Evolutionary conservation across 2,888 invertebrate species (phyloP).

Genomic region (Tenthredo scrophulariae): DNA sequence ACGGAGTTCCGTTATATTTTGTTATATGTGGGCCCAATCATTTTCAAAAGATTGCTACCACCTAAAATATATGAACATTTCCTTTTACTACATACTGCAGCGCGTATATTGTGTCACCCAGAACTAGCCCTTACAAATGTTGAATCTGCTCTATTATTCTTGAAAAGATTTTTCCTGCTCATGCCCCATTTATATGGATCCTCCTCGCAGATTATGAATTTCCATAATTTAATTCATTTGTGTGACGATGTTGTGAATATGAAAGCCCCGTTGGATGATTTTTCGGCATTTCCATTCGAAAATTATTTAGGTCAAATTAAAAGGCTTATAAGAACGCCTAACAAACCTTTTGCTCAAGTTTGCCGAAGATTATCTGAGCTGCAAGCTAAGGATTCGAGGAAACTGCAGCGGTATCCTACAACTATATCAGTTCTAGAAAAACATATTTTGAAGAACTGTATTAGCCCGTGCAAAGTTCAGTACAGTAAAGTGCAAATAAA

Average conservation of each 20-base stretch:
- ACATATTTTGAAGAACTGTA: neutral
- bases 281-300: slow-evolving; percentile 51
- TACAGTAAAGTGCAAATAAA: neutral
- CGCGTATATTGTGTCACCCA: slow-evolving; percentile 50
- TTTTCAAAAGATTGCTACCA: slow-evolving; percentile 42
- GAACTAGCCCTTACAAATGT: neutral
- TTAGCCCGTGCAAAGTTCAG: too few species aligned
- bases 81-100: slow-evolving; percentile 42
- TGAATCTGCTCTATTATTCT: slow-evolving; percentile 32
- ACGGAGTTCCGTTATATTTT: slow-evolving; percentile 59
- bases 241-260: slow-evolving; percentile 54
- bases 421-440: neutral
- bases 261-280: neutral
- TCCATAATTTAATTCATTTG: slow-evolving; percentile 57
- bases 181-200: slow-evolving; percentile 42
- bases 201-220: slow-evolving; percentile 49
- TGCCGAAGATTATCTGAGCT: slow-evolving; percentile 39
- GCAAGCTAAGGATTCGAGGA: neutral
- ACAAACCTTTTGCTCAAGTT: slow-evolving; percentile 50
- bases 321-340: slow-evolving; percentile 35
- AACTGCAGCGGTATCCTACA: neutral
- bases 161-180: slow-evolving; percentile 35
- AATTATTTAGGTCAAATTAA: slow-evolving; percentile 50
- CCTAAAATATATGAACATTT: slow-evolving; percentile 48
- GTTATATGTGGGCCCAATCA: slow-evolving; percentile 54